Base-by-base conservation (phyloP, 2,888 invertebrate species). In the Melikaiella ostensackeni region DNA sequence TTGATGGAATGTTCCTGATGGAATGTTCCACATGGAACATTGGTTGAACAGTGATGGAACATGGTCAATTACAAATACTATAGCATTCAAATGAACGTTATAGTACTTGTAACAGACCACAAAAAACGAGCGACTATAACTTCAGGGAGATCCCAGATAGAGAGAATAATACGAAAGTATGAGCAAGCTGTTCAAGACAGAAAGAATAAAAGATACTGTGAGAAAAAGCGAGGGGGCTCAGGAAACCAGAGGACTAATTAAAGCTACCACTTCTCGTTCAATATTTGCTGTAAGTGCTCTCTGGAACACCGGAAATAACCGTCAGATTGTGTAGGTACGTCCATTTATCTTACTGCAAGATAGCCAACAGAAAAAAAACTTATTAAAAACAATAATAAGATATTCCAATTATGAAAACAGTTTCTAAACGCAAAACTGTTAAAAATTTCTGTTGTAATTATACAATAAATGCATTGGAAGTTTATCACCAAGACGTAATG, bases 161-260 rank as follows among this genome's bases (percentile, higher is more conserved):
- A 50, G 50, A 2, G 21, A 50, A 50, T n/a, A 50, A 50, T 50
- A n/a, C n/a, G 1, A 50, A 50, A 50, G 3, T 50, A n/a, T 50
- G 9, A 50, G 50, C n/a, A n/a, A 50, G 50, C 50, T 50, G n/a
- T 62, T 27, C 13, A 62, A n/a, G n/a, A 16, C 19, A n/a, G 9
- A 30, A 63, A 21, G 4, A 63, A 63, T 11, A 11, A 33, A 35
- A 21, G 33, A 63, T 11, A 63, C n/a, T 63, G 33, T 19, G 13
- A 63, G 30, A n/a, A 63, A 33, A 63, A 62, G 8, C 8, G 61
- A 62, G 61, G 30, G 61, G 27, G 30, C 3, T 62, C 19, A 33
- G 61, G 61, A 62, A 62, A 30, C 33, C 24, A 62, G 63, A 63
- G 35, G 13, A 9, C 21, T 63, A 63, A 63, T 63, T 63, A 21